A percentile compares a stretch with the other conserved stretches of the same genome.
Conservation (phyloP, 1,140 invertebrate genomes). For the Cephus cinctus region DNA sequence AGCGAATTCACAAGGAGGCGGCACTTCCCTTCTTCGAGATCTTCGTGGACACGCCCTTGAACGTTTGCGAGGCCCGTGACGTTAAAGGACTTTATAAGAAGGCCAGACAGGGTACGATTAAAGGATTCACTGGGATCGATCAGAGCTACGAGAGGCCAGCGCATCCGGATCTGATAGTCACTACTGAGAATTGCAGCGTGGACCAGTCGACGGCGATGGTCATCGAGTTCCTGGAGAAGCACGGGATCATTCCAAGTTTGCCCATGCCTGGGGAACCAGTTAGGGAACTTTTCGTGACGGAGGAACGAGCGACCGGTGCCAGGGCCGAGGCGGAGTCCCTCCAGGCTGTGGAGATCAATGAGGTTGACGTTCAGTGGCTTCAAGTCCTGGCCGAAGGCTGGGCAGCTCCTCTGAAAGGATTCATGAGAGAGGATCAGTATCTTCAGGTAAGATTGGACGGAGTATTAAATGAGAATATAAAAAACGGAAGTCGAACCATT, state of each 20-base stretch:
- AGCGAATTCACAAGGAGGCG: slow-evolving; percentile 83
- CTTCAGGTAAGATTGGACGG: no score
- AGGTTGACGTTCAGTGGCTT: slow-evolving; percentile 94
- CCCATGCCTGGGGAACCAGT: slow-evolving; percentile 61
- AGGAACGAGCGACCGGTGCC: slow-evolving; percentile 62
- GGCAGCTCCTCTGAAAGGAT: slow-evolving; percentile 93
- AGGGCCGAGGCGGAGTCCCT: slow-evolving; percentile 70
- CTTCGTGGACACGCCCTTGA: slow-evolving; percentile 92
- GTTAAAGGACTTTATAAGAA: slow-evolving; percentile 98
- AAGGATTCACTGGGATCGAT: slow-evolving; percentile 98
- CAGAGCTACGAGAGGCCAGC: slow-evolving; percentile 89
- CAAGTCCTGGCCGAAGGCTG: slow-evolving; percentile 96
- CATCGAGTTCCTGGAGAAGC: slow-evolving; percentile 73
- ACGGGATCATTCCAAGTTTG: slow-evolving; percentile 63
- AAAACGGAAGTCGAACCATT: no score
- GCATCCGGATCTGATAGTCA: slow-evolving; percentile 83
- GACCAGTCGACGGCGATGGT: slow-evolving; percentile 82
- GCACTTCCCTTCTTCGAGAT: slow-evolving; percentile 94
- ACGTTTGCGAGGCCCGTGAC: slow-evolving; percentile 93
- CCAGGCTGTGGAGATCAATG: slow-evolving; percentile 71
- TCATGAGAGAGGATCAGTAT: slow-evolving; percentile 96
- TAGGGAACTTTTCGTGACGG: slow-evolving; percentile 82
- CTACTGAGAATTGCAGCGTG: slow-evolving; percentile 77
- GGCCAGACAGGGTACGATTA: slow-evolving; percentile 89
- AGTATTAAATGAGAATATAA: no score